Conservation (phyloP, 2,888 invertebrate genomes). For the Euzetes globulus region DNA sequence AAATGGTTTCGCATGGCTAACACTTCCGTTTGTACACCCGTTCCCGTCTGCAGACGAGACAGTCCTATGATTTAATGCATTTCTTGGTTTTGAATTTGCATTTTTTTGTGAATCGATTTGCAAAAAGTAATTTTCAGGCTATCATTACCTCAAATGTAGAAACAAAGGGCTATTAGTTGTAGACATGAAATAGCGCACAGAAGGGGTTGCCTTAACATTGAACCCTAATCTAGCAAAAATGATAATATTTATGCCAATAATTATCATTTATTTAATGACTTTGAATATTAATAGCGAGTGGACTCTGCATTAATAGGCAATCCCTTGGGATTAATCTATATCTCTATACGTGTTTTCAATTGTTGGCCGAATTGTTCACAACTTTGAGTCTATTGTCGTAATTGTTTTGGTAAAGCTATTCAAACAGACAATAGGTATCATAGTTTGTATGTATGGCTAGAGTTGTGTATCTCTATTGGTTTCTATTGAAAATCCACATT, state of each 20-base stretch:
- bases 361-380: not conserved
- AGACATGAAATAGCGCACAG: not conserved
- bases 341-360: not conserved
- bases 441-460: not conserved
- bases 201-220: not conserved
- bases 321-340: not conserved
- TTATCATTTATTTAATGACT: not conserved
- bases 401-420: not conserved
- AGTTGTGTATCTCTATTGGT: not conserved
- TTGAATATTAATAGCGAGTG: not conserved
- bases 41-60: not conserved
- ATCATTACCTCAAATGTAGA: not conserved
- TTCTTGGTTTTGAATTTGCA: not conserved
- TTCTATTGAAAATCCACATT: not conserved
- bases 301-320: not conserved
- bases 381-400: too few relatives aligned
- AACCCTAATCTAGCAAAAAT: not conserved
- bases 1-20: not conserved
- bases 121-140: not conserved
- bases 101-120: not conserved
- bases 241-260: not conserved
- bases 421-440: not conserved
- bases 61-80: not conserved
- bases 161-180: not conserved
- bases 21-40: not conserved